These are phyloP conservation scores for Thyatira batis DNA, from an alignment of 2,888 invertebrate species.

Conservation along the genomic window DNA sequence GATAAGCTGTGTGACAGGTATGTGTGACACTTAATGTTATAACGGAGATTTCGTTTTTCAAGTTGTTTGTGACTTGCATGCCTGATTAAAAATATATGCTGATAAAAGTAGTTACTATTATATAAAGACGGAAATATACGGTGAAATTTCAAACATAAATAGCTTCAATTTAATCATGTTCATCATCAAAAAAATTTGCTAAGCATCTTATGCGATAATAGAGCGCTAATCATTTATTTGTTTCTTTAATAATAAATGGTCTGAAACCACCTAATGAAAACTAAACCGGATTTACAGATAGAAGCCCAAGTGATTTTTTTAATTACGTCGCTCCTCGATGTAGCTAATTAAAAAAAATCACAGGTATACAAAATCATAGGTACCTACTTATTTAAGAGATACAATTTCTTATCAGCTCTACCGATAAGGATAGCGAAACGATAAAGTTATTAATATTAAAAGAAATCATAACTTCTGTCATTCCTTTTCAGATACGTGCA, in stretches of 20 bases:
- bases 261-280: too few relatives aligned
- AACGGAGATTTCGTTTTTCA: conserved; percentile 46
- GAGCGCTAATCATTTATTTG: too few relatives aligned
- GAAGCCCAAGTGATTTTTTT: too few relatives aligned
- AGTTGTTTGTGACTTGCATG: not conserved
- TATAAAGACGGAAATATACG: not conserved
- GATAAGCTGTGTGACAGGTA: conserved; percentile 3
- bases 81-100: not conserved
- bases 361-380: not conserved
- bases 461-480: not conserved
- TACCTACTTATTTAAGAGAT: too few relatives aligned
- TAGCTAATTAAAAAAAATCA: too few relatives aligned
- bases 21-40: conserved; percentile 6
- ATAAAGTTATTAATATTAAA: not conserved
- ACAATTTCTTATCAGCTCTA: not conserved
- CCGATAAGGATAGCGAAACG: not conserved
- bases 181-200: too few relatives aligned
- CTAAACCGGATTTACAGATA: too few relatives aligned
- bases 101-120: not conserved
- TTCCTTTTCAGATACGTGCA: conserved; percentile 43
- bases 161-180: too few relatives aligned
- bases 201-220: too few relatives aligned
- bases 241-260: too few relatives aligned
- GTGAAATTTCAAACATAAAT: not conserved
- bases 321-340: too few relatives aligned